phyloP scores from a whole-genome alignment of 2,113 vertebrate species.

The Junco hyemalis region DNA sequence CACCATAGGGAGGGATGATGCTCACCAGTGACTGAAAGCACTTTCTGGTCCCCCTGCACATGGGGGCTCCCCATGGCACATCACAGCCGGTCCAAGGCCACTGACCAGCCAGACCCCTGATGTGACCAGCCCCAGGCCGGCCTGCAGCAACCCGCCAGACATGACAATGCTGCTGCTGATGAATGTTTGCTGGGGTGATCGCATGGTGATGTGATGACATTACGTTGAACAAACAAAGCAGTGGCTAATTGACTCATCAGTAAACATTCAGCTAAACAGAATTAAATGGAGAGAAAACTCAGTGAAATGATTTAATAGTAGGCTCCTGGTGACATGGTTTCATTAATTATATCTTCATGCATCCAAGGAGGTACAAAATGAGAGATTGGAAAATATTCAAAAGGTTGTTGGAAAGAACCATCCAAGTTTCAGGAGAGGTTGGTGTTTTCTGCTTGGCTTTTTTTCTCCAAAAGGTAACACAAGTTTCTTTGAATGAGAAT shows the following conservation, averaged over 20 bases:
- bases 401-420: background rate
- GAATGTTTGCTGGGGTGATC: conserved; percentile 6
- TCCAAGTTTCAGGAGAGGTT: background rate
- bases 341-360: background rate
- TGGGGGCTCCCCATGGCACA: rapidly evolving
- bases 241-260: conserved; percentile 41
- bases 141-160: background rate
- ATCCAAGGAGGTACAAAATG: background rate
- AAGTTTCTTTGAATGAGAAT: background rate
- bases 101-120: background rate
- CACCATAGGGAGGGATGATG: background rate
- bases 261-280: conserved; percentile 43
- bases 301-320: conserved; percentile 12
- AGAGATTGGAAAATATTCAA: background rate
- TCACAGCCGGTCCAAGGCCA: background rate
- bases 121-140: background rate
- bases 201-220: conserved; percentile 40
- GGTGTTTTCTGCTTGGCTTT: background rate
- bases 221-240: conserved; percentile 49
- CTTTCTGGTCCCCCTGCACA: background rate
- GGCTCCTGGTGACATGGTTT: background rate
- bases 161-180: conserved; percentile 1
- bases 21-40: rapidly evolving
- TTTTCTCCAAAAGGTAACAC: background rate
- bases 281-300: conserved; percentile 20